These are phyloP conservation scores for Lindbergichthys nudifrons DNA, from an alignment of 2,797 vertebrate species.

Conservation along the genomic window DNA sequence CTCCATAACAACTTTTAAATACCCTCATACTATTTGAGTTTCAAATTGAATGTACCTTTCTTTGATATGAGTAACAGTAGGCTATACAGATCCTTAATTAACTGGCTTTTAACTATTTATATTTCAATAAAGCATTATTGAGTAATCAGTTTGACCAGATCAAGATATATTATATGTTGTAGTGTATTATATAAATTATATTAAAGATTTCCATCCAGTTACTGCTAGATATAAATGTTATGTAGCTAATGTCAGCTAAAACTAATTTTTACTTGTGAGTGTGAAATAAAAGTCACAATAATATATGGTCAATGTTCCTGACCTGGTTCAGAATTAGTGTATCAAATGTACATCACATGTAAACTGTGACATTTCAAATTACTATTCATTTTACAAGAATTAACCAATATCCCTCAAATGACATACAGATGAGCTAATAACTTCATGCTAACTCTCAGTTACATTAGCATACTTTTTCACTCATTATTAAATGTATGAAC, in stretches of 20 bases:
- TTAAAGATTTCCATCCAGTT: no score
- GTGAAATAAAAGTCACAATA: not conserved
- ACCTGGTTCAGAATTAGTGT: not conserved
- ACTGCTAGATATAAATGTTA: not conserved
- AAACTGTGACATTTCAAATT: not conserved
- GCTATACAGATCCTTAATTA: not conserved
- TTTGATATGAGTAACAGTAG: slow-evolving; percentile 15
- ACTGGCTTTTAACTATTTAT: not conserved
- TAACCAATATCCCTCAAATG: not conserved
- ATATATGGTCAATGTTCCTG: not conserved
- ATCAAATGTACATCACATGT: no score
- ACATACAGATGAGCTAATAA: not conserved
- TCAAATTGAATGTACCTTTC: not conserved
- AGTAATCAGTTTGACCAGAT: not conserved
- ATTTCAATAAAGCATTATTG: not conserved
- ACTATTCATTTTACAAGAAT: not conserved
- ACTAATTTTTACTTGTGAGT: not conserved
- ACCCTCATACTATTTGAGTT: slow-evolving; percentile 20
- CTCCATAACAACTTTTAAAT: slow-evolving; percentile 37
- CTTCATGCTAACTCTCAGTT: not conserved
- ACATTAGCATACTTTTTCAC: not conserved
- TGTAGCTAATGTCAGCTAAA: not conserved
- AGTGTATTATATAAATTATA: no score
- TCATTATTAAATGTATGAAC: not conserved
- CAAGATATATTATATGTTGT: no score